These are phyloP conservation scores for Sardina pilchardus DNA, from an alignment of 2,113 vertebrate species.

Conservation along the genomic window DNA sequence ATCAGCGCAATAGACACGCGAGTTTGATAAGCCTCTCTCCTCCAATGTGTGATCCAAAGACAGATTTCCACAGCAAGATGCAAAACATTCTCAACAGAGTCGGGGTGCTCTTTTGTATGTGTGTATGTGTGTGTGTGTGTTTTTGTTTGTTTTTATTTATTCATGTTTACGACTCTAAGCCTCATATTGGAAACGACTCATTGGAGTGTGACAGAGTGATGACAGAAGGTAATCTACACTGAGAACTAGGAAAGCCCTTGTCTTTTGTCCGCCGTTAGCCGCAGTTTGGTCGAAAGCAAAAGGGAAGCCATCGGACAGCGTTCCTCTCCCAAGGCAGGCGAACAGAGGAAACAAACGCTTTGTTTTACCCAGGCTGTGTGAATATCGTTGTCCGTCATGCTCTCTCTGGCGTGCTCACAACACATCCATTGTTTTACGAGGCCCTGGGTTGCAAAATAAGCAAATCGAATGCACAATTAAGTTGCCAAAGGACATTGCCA, in stretches of 20 bases:
- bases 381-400: conserved; percentile 19
- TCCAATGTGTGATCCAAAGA: background rate
- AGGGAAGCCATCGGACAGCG: background rate
- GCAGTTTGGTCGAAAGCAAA: background rate
- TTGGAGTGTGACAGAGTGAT: conserved; percentile 1
- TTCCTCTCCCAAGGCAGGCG: conserved; percentile 18
- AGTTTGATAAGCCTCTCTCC: background rate
- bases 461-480: conserved; percentile 37
- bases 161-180: background rate
- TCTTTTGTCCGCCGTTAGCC: background rate
- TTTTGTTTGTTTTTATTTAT: background rate
- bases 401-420: background rate
- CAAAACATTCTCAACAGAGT: background rate
- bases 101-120: background rate
- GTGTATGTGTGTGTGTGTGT: background rate
- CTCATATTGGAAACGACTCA: background rate
- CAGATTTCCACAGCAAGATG: background rate
- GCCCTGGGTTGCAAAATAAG: conserved; percentile 32
- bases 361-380: conserved; percentile 14
- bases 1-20: background rate
- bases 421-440: conserved; percentile 30
- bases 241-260: background rate
- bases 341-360: conserved; percentile 26
- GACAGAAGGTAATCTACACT: background rate
- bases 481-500: conserved; percentile 21